phyloP scores from a whole-genome alignment of 23 tunicate genomes.

The Styela clava region DNA sequence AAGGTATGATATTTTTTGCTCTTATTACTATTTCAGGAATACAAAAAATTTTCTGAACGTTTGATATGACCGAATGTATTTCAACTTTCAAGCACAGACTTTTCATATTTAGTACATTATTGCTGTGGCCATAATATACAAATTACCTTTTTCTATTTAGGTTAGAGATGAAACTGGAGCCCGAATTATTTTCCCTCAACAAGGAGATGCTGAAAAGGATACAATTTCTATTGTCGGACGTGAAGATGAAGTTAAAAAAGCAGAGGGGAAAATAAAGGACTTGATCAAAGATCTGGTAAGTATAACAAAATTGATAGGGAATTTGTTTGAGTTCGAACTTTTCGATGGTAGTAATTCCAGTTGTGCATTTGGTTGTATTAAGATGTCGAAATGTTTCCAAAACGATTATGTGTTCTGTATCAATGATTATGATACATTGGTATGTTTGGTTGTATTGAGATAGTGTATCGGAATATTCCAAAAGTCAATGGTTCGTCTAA shows the following conservation, averaged over 20 bases:
- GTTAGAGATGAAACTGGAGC: conserved; percentile 95
- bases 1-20: conserved; percentile 14
- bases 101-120: too few species aligned
- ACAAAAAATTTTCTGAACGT: too few species aligned
- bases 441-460: not conserved
- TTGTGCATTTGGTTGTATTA: not conserved
- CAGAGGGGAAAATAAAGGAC: conserved; percentile 46
- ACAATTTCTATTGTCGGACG: conserved; percentile 76
- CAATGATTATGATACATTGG: not conserved
- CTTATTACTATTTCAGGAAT: too few species aligned
- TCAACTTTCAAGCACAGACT: too few species aligned
- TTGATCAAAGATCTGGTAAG: conserved; percentile 65
- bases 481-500: not conserved
- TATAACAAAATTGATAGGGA: not conserved
- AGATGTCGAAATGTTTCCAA: not conserved
- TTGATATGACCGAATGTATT: too few species aligned
- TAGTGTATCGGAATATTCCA: too few species aligned
- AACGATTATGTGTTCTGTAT: not conserved
- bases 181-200: conserved; percentile 72
- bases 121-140: too few species aligned
- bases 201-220: conserved; percentile 71
- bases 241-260: conserved; percentile 80
- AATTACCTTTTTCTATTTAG: conserved; percentile 37
- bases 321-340: not conserved
- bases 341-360: not conserved